Evolutionary conservation across 2,797 vertebrate genomes (phyloP), one percentile per base, ranked within the genome.

Genomic region (Malacoraja senta): DNA sequence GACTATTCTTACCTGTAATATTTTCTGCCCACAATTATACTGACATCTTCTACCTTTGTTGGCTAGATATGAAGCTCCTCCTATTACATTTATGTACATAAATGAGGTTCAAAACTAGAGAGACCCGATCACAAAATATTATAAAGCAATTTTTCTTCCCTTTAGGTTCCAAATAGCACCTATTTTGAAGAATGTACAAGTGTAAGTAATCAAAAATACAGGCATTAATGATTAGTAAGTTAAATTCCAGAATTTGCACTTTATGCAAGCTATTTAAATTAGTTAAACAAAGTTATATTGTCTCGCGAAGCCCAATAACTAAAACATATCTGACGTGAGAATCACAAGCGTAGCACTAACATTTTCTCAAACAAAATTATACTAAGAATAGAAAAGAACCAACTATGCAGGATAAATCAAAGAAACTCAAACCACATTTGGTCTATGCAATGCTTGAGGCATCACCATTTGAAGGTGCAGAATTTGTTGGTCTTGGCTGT

Each of bases 231-330:
- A 58, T 58, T 83, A 29, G 32, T 35, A 78, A 78, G 13, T 32
- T 32, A 86, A 17, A 86, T 32, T 86, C 58, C 32, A 61, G 63
- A n/a, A 63, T 86, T 63, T 63, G n/a, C 58, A 3, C 29, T 21
- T 65, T 68, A 68, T 68, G 84, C 65, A 88, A 88, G 63, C 61
- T 1, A 68, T 88, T 35, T 35, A 88, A 63, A 32, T 65, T 53
- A 63, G 17, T 84, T 84, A 84, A 65, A 86, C 61, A 63, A 76
- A 77, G 26, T 88, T 68, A 29, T 61, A 53, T 88, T 88, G 84
- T 35, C 61, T 68, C 35, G 17, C 63, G n/a, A n/a, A 65, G 61
- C 13, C 19, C 83, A 86, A 88, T 7, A 68, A 21, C 84, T 63
- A 88, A 4, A 88, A 35, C 35, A 24, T 65, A 29, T 21, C 61